Evolutionary conservation across 2,797 vertebrate genomes (phyloP).

Genomic region (Pseudotriccus pelzelni): DNA sequence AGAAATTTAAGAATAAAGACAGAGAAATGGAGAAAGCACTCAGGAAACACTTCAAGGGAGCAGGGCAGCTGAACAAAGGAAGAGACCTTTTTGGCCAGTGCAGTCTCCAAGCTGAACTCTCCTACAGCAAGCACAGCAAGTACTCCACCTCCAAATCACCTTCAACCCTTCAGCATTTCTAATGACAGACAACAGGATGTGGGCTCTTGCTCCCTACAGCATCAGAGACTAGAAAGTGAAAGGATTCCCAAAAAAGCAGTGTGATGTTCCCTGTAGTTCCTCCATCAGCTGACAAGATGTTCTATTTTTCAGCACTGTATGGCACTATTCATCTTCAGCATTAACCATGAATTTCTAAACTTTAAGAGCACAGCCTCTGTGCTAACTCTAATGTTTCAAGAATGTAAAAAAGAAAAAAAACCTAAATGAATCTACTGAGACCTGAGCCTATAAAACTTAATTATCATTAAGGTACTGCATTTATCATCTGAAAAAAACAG

Average conservation of each 20-base stretch:
- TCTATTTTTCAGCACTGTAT: background rate
- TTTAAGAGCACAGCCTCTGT: slow-evolving; percentile 68
- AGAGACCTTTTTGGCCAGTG: background rate
- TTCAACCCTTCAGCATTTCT: background rate
- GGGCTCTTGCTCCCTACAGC: background rate
- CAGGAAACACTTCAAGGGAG: fast-evolving
- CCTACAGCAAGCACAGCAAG: background rate
- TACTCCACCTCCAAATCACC: background rate
- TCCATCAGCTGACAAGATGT: background rate
- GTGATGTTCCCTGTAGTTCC: background rate
- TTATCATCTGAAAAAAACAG: slow-evolving; percentile 32
- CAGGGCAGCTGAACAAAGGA: background rate
- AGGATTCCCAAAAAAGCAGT: background rate
- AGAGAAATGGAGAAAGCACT: background rate
- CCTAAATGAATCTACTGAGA: slow-evolving; percentile 67
- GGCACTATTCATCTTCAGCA: background rate
- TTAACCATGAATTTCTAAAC: slow-evolving; percentile 49
- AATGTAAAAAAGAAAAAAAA: slow-evolving; percentile 68
- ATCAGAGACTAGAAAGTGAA: background rate
- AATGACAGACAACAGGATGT: background rate
- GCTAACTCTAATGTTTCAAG: slow-evolving; percentile 59
- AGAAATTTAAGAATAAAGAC: background rate
- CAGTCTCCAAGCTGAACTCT: background rate
- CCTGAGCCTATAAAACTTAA: slow-evolving; percentile 70
- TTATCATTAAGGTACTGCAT: slow-evolving; percentile 75